Evolutionary conservation across 1,140 invertebrate species (phyloP).

Genomic region (Philopotamus ludificatus): DNA sequence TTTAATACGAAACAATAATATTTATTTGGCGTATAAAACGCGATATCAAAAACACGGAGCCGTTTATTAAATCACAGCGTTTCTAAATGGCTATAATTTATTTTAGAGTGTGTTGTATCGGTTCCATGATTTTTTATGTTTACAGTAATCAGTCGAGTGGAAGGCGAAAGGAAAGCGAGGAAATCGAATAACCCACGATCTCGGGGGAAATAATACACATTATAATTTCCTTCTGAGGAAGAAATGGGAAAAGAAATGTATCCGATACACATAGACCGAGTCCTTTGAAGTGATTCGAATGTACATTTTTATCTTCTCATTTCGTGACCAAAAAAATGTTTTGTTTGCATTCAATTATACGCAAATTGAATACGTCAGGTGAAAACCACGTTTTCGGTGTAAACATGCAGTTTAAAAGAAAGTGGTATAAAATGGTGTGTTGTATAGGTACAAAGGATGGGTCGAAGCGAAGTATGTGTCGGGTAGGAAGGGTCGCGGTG

Average conservation of each 20-base stretch:
- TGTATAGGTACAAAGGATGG: slow-evolving; percentile 24
- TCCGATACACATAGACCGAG: slow-evolving; percentile 17
- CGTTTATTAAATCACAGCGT: neutral
- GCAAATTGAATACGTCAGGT: slow-evolving; percentile 21
- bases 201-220: slow-evolving; percentile 34
- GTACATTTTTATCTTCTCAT: slow-evolving; percentile 19
- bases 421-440: slow-evolving; percentile 9
- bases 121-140: neutral
- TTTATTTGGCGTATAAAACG: neutral
- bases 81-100: neutral
- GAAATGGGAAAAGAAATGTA: slow-evolving; percentile 4
- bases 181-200: slow-evolving; percentile 34
- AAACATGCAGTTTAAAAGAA: neutral
- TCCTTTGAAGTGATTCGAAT: slow-evolving; percentile 25
- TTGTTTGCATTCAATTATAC: slow-evolving; percentile 34
- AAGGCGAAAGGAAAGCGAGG: slow-evolving; percentile 23
- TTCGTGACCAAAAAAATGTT: slow-evolving; percentile 1
- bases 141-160: slow-evolving; percentile 12
- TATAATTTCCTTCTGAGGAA: slow-evolving; percentile 29
- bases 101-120: neutral
- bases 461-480: neutral
- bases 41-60: too few species aligned
- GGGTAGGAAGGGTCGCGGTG: slow-evolving; percentile 14
- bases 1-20: neutral
- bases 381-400: slow-evolving; percentile 1